Conservation (phyloP, 2,113 vertebrate species). For the Percina caprodes region DNA sequence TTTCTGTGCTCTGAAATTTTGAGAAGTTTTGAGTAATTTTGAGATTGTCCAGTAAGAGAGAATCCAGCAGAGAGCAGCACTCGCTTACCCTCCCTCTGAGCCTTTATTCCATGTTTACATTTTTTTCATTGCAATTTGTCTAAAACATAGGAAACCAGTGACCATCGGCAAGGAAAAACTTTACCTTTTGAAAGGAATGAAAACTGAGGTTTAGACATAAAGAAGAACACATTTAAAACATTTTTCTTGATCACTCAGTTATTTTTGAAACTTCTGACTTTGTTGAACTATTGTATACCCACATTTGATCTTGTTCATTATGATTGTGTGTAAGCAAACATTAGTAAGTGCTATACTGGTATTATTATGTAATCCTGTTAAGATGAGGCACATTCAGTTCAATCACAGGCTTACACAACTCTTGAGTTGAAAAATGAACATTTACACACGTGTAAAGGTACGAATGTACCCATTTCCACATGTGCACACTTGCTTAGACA, state of each 20-base stretch:
- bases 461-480: constrained; percentile 49
- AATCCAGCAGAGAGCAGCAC: constrained; percentile 60
- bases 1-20: neutral
- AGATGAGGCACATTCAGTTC: constrained; percentile 46
- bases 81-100: constrained; percentile 1
- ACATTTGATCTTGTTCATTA: neutral
- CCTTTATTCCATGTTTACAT: constrained; percentile 26
- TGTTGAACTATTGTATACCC: neutral
- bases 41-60: constrained; percentile 7
- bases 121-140: neutral
- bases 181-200: neutral
- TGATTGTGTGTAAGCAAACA: constrained; percentile 9
- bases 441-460: constrained; percentile 39
- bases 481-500: constrained; percentile 67
- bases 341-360: constrained; percentile 8
- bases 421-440: constrained; percentile 39
- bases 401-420: constrained; percentile 57
- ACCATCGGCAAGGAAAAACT: neutral
- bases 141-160: constrained; percentile 6
- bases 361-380: constrained; percentile 53
- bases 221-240: neutral
- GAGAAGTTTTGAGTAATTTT: constrained; percentile 4
- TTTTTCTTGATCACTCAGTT: neutral
- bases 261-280: neutral
- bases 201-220: constrained; percentile 9